Evolutionary conservation across 2,113 vertebrate genomes (phyloP).

Genomic region (Spizaetus ornatus): DNA sequence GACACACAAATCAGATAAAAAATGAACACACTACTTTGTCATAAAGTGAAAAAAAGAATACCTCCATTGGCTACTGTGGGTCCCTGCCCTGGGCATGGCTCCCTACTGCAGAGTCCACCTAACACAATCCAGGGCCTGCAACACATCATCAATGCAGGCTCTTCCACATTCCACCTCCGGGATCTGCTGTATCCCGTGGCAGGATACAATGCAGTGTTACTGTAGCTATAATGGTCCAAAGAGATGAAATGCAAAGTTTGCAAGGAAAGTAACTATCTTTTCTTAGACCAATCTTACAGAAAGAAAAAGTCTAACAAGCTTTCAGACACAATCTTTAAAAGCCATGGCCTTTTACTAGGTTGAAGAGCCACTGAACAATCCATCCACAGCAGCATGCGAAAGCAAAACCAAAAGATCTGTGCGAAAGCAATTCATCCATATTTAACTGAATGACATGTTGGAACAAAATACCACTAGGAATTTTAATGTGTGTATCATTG

Average conservation of each 20-base stretch:
- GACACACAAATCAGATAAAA: not conserved
- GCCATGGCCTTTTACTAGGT: not conserved
- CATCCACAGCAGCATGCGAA: not conserved
- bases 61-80: not conserved
- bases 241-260: not conserved
- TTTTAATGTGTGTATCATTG: not conserved
- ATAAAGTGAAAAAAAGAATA: not conserved
- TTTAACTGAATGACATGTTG: not conserved
- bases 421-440: not conserved
- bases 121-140: not conserved
- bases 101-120: not conserved
- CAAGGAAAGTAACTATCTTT: not conserved
- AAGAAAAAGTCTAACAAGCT: not conserved
- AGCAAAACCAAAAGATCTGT: not conserved
- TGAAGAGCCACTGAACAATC: not conserved
- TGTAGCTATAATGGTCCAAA: not conserved
- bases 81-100: not conserved
- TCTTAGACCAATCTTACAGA: not conserved
- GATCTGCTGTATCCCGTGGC: not conserved
- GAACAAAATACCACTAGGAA: not conserved
- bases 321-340: not conserved
- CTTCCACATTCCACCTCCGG: not conserved
- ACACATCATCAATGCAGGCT: not conserved
- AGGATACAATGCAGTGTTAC: fast-evolving
- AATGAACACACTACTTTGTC: not conserved